phyloP scores from a whole-genome alignment of 2,888 invertebrate genomes.

The Hoplodrina ambigua region DNA sequence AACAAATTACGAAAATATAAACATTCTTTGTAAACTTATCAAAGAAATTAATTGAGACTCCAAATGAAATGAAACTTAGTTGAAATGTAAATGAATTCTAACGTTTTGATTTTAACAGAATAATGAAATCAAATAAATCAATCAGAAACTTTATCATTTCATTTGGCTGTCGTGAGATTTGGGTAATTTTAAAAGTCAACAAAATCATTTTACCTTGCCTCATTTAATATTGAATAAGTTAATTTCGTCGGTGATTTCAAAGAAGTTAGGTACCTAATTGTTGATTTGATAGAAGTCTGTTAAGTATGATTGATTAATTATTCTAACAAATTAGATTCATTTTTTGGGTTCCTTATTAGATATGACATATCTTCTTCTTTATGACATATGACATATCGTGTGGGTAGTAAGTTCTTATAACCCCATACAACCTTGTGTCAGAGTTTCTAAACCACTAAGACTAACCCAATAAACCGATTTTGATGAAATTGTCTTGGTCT shows the following conservation, averaged over 20 bases:
- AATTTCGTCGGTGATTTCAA: constrained; percentile 18
- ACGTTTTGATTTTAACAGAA: constrained; percentile 56
- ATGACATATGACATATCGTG: too few species aligned
- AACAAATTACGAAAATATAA: constrained; percentile 44
- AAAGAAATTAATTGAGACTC: constrained; percentile 48
- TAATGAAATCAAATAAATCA: constrained; percentile 61
- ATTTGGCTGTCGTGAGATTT: constrained; percentile 45
- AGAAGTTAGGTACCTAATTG: not conserved
- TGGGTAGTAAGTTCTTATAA: too few species aligned
- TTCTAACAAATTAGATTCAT: too few species aligned
- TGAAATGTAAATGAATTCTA: constrained; percentile 51
- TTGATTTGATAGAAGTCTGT: not conserved
- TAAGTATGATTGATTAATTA: not conserved
- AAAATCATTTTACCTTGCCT: constrained; percentile 28
- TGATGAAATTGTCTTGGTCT: too few species aligned
- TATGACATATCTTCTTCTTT: too few species aligned
- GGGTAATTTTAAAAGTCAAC: constrained; percentile 46
- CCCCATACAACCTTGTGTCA: too few species aligned
- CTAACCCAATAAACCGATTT: too few species aligned
- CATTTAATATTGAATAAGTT: constrained; percentile 28
- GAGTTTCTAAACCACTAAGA: too few species aligned
- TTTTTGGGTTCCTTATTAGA: too few species aligned
- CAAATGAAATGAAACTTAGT: constrained; percentile 44
- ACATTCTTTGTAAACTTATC: constrained; percentile 44
- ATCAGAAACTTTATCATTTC: constrained; percentile 55